A percentile compares a stretch with the other conserved stretches of the same genome.
phyloP scores from a whole-genome alignment of 2,888 invertebrate species.

The Serrognathus titanus region DNA sequence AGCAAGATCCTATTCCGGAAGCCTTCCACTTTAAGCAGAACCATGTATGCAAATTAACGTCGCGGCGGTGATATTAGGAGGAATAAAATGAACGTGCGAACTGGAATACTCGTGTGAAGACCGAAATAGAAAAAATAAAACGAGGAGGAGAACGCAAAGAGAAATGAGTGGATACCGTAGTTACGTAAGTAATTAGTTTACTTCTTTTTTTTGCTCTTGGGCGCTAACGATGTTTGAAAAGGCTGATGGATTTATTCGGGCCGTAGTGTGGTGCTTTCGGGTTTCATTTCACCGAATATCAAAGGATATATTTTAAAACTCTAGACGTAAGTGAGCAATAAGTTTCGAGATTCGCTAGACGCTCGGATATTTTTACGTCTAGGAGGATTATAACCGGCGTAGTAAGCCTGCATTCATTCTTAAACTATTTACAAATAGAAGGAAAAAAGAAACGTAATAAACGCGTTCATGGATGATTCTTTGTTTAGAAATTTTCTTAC shows the following conservation, averaged over 20 bases:
- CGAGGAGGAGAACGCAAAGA: conserved; percentile 1
- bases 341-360: conserved; percentile 16
- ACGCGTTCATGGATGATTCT: background rate
- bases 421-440: conserved; percentile 13
- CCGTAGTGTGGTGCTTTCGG: background rate
- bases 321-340: conserved; percentile 13
- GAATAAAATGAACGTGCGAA: conserved; percentile 15
- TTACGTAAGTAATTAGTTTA: conserved; percentile 31
- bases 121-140: too few species aligned
- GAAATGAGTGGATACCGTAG: conserved; percentile 35
- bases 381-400: conserved; percentile 11
- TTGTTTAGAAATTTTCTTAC: conserved; percentile 2
- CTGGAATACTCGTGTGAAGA: conserved; percentile 1
- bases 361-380: conserved; percentile 17
- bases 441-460: background rate
- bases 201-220: background rate
- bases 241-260: background rate
- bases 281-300: background rate
- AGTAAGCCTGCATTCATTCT: conserved; percentile 14
- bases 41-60: conserved; percentile 12
- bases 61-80: background rate
- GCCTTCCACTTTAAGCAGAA: background rate
- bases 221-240: background rate
- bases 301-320: conserved; percentile 2
- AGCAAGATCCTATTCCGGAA: background rate